Conservation (phyloP, 92 coral and sea anemone genomes). For the Meandrina meandrites region DNA sequence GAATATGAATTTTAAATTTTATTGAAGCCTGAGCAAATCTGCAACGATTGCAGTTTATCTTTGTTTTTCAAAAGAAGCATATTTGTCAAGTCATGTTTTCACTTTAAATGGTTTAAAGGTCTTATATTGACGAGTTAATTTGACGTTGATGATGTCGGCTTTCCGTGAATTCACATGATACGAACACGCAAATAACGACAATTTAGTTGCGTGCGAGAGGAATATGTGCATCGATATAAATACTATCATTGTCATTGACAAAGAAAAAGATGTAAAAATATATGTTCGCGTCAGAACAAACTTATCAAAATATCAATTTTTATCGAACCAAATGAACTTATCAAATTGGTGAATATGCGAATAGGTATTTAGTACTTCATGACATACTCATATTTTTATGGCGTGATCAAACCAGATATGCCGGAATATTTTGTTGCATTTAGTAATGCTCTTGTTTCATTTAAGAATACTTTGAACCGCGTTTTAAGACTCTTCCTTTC, state of each 20-base stretch:
- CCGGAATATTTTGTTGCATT: no score
- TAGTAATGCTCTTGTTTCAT: no score
- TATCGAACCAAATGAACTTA: background rate
- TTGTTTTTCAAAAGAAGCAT: background rate
- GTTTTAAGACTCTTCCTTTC: no score
- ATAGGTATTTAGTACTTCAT: background rate
- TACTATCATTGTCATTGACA: background rate
- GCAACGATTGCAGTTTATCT: background rate
- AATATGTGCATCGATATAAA: background rate
- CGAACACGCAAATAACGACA: background rate
- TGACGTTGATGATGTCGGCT: background rate
- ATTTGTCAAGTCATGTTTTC: slow-evolving; percentile 12
- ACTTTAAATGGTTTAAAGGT: background rate
- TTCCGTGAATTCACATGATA: background rate
- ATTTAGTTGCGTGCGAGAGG: background rate
- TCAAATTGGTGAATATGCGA: background rate
- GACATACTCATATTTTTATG: background rate
- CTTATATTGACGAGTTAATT: slow-evolving; percentile 8
- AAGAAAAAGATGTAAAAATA: background rate
- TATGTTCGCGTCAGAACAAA: background rate
- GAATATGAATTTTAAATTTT: background rate
- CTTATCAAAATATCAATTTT: background rate
- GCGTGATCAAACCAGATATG: no score
- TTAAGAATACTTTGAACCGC: no score
- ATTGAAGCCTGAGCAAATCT: background rate